phyloP scores from a whole-genome alignment of 2,113 vertebrate genomes.

The Atherinomorus stipes region DNA sequence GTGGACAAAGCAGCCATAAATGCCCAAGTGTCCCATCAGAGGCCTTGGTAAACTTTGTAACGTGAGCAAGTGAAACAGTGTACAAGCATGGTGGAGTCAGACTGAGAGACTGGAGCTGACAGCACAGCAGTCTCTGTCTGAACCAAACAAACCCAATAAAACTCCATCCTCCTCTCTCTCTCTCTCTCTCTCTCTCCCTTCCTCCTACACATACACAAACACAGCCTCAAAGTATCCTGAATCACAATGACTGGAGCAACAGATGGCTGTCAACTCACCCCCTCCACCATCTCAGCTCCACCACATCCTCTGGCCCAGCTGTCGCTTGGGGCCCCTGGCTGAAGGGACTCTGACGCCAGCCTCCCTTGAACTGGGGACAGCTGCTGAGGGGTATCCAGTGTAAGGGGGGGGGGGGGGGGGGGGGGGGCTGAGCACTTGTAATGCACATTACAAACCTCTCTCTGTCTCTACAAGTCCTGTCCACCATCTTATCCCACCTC shows the following conservation, averaged over 20 bases:
- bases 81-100: conserved; percentile 21
- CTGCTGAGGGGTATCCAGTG: conserved; percentile 63
- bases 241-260: conserved; percentile 81
- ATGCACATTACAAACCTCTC: conserved; percentile 42
- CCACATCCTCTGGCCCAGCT: conserved; percentile 79
- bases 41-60: not conserved
- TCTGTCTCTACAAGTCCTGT: conserved; percentile 45
- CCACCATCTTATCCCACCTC: conserved; percentile 35
- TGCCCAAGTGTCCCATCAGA: conserved; percentile 37
- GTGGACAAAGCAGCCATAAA: conserved; percentile 49
- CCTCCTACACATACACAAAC: conserved; percentile 50
- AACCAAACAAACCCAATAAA: conserved; percentile 69
- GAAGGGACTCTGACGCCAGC: conserved; percentile 73
- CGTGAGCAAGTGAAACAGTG: conserved; percentile 35
- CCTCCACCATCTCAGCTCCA: conserved; percentile 56
- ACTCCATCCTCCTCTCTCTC: conserved; percentile 30
- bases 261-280: conserved; percentile 81
- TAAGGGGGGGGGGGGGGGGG: not conserved
- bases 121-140: conserved; percentile 46
- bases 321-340: conserved; percentile 70
- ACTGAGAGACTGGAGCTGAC: conserved; percentile 34
- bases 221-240: conserved; percentile 62
- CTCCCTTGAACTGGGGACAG: conserved; percentile 72
- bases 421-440: conserved; percentile 20
- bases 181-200: conserved; percentile 8